A percentile compares a stretch with the other conserved stretches of the same genome.
Evolutionary conservation across 2,797 vertebrate species (phyloP).

Genomic region (Microcaecilia unicolor): DNA sequence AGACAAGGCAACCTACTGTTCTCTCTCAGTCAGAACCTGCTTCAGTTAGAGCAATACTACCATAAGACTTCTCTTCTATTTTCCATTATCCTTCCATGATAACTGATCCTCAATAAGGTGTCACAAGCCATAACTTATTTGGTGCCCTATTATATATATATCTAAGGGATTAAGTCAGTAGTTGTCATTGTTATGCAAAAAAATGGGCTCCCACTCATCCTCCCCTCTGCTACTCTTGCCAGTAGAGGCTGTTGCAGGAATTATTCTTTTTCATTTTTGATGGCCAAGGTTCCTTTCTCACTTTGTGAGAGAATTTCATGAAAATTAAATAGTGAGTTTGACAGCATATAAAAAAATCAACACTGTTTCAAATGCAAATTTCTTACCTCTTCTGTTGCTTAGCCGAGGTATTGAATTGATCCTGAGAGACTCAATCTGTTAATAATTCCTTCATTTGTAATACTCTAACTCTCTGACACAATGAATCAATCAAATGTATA

Average conservation of each 20-base stretch:
- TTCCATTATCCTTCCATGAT: no score
- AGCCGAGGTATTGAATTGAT: not conserved
- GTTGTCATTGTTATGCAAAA: no score
- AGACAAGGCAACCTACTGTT: no score
- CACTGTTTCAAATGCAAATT: not conserved
- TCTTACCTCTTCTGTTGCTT: not conserved
- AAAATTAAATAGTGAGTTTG: not conserved
- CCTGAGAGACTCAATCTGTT: not conserved
- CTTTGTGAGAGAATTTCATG: not conserved
- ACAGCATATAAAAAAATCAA: not conserved
- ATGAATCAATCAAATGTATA: not conserved
- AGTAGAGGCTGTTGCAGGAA: not conserved
- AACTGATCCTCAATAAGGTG: no score
- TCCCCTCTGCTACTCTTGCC: no score
- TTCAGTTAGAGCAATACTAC: no score
- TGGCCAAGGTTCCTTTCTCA: not conserved
- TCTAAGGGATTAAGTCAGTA: no score
- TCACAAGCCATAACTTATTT: no score
- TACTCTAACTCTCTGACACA: not conserved
- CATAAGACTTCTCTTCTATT: no score
- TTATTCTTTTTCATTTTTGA: not conserved
- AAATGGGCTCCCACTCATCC: no score
- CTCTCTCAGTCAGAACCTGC: no score
- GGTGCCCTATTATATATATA: no score
- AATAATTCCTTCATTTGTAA: conserved; percentile 3